Conservation (phyloP, 2,888 invertebrate species). For the Baccha elongata region DNA sequence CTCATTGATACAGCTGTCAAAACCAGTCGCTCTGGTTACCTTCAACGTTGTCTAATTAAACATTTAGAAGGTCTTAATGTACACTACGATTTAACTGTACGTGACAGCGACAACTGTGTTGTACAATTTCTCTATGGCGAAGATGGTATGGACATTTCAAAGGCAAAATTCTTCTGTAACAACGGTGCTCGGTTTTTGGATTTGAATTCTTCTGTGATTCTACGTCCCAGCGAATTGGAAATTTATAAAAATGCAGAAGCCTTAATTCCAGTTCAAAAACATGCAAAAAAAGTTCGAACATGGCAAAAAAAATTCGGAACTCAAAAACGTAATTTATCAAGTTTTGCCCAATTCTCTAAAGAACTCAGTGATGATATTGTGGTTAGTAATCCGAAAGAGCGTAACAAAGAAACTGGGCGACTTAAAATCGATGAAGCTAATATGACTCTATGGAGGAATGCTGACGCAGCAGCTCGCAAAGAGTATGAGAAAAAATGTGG, state of each 20-base stretch:
- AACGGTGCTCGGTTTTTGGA: conserved; percentile 91
- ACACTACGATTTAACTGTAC: conserved; percentile 96
- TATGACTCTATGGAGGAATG: conserved; percentile 86
- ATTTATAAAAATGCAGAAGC: conserved; percentile 85
- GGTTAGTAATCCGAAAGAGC: conserved; percentile 82
- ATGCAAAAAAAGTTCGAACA: conserved; percentile 84
- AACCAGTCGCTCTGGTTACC: conserved; percentile 98
- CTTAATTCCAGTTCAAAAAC: conserved; percentile 83
- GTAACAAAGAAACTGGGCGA: conserved; percentile 84
- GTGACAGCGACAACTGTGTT: conserved; percentile 96
- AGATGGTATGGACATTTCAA: conserved; percentile 95
- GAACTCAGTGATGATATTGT: conserved; percentile 83
- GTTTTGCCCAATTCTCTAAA: conserved; percentile 86
- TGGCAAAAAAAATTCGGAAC: conserved; percentile 86
- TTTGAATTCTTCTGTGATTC: conserved; percentile 89
- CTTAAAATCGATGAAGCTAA: conserved; percentile 85
- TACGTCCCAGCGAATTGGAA: conserved; percentile 84
- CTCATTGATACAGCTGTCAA: conserved; percentile 99
- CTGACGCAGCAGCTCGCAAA: conserved; percentile 84
- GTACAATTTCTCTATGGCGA: conserved; percentile 97
- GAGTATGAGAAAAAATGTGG: conserved; percentile 82
- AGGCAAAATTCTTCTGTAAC: conserved; percentile 91
- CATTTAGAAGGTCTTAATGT: conserved; percentile 98
- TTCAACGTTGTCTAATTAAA: conserved; percentile 98
- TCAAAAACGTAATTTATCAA: conserved; percentile 82